Conservation (phyloP, 2,888 invertebrate genomes). For the Macaria notata region DNA sequence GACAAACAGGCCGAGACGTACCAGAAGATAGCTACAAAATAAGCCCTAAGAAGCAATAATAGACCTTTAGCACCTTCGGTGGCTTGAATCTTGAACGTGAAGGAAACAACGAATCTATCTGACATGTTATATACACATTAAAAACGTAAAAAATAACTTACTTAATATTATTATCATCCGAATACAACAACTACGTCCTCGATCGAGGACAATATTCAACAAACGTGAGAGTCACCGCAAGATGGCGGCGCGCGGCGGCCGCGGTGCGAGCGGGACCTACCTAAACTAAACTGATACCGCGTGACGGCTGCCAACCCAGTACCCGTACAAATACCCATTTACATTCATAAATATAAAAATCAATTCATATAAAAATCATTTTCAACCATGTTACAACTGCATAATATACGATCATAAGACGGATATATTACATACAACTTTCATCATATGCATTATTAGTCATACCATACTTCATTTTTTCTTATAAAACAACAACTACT, state of each 20-base stretch:
- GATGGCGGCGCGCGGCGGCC: too few relatives aligned
- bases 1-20: slow-evolving; percentile 25
- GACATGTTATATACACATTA: slow-evolving; percentile 77
- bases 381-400: slow-evolving; percentile 71
- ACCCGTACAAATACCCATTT: slow-evolving; percentile 67
- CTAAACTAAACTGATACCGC: slow-evolving; percentile 49
- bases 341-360: slow-evolving; percentile 71
- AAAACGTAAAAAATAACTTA: slow-evolving; percentile 83
- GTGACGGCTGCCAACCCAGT: slow-evolving; percentile 34
- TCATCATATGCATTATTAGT: slow-evolving; percentile 70
- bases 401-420: slow-evolving; percentile 77
- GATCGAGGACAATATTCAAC: slow-evolving; percentile 77
- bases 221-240: slow-evolving; percentile 66
- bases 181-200: slow-evolving; percentile 81
- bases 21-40: slow-evolving; percentile 50
- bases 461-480: slow-evolving; percentile 62
- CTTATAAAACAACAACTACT: slow-evolving; percentile 81
- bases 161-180: slow-evolving; percentile 82
- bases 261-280: slow-evolving; percentile 41
- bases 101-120: slow-evolving; percentile 75
- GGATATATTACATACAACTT: slow-evolving; percentile 78
- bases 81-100: slow-evolving; percentile 69
- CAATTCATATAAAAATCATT: slow-evolving; percentile 78
- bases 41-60: slow-evolving; percentile 75
- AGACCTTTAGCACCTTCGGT: slow-evolving; percentile 81